phyloP scores from a whole-genome alignment of 2,797 vertebrate genomes.

The Oceanodroma leucorhoa region DNA sequence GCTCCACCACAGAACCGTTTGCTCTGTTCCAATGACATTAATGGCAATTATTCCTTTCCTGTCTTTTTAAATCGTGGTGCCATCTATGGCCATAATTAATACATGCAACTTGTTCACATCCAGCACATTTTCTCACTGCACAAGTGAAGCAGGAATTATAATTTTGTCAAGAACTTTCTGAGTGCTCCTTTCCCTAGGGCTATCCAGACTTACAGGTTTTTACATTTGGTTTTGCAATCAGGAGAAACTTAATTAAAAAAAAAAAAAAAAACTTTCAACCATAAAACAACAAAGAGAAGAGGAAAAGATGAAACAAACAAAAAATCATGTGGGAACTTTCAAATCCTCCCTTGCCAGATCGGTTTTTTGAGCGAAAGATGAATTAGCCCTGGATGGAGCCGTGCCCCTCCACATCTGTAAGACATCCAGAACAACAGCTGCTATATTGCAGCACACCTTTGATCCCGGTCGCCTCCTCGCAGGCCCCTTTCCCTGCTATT shows the following conservation, averaged over 20 bases:
- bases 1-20: not conserved
- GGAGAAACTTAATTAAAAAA: not conserved
- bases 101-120: not conserved
- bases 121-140: not conserved
- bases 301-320: not conserved
- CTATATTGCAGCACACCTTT: not conserved
- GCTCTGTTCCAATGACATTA: not conserved
- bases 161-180: not conserved
- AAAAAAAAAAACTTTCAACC: too few relatives aligned
- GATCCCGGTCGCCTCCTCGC: not conserved
- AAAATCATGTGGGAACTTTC: not conserved
- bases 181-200: not conserved
- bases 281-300: not conserved
- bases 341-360: not conserved
- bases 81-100: not conserved
- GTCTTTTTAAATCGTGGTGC: not conserved
- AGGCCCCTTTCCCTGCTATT: not conserved
- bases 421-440: not conserved
- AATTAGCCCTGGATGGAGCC: not conserved
- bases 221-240: constrained; percentile 14
- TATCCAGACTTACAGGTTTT: not conserved
- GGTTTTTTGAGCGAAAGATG: not conserved
- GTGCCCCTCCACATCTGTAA: not conserved
- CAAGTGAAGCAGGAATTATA: not conserved
- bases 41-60: not conserved